Conservation (phyloP, 2,797 vertebrate species). For the Falco cherrug region DNA sequence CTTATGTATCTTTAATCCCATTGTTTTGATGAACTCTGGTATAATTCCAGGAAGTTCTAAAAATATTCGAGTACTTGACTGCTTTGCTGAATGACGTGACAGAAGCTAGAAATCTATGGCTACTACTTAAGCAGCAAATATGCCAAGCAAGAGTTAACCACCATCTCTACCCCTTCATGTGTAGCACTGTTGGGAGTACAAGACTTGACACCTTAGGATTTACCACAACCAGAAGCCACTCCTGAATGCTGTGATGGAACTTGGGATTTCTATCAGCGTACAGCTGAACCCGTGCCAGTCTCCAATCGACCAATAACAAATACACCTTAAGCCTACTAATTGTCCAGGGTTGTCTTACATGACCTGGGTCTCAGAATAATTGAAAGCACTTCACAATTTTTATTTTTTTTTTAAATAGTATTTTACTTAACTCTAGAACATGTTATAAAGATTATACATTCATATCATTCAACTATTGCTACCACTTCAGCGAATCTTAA, state of each 20-base stretch:
- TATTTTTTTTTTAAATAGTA: background rate
- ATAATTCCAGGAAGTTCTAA: background rate
- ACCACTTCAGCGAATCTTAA: background rate
- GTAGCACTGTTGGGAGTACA: background rate
- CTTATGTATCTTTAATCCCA: background rate
- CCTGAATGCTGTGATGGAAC: background rate
- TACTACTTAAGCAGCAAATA: background rate
- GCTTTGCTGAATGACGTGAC: background rate
- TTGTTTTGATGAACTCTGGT: background rate
- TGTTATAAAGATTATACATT: background rate
- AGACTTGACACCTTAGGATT: background rate
- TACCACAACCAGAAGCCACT: background rate
- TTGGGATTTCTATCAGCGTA: background rate
- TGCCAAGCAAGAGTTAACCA: background rate
- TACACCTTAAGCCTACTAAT: background rate
- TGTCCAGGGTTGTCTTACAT: background rate
- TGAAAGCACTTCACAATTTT: background rate
- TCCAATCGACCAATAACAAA: rapidly evolving
- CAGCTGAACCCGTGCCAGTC: background rate
- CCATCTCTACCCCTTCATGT: background rate
- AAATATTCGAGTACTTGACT: background rate
- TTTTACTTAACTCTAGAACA: background rate
- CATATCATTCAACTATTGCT: background rate
- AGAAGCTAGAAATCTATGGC: background rate
- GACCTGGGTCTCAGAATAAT: background rate